phyloP scores from a whole-genome alignment of 2,888 invertebrate species.

The Cenopis cana region DNA sequence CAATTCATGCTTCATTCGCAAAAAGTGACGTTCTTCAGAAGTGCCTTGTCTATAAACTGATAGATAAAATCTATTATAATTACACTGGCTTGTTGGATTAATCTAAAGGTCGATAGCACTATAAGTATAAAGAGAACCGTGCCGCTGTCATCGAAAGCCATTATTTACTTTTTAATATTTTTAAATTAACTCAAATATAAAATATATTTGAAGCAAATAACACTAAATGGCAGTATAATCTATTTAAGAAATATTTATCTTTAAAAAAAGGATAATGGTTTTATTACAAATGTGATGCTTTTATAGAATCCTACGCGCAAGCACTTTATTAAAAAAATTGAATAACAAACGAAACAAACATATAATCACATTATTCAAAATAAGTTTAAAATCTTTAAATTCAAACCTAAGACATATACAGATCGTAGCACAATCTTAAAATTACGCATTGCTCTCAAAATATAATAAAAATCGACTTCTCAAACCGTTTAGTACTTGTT shows the following conservation, averaged over 20 bases:
- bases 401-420: background rate
- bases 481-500: no score
- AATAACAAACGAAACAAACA: background rate
- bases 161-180: background rate
- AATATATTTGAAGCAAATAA: background rate
- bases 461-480: no score
- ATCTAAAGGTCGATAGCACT: background rate
- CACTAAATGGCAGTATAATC: constrained; percentile 62
- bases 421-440: background rate
- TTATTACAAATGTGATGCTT: background rate
- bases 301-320: background rate
- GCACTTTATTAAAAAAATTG: background rate
- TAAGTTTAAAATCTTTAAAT: background rate
- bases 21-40: background rate
- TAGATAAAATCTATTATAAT: background rate
- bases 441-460: background rate
- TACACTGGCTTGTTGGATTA: background rate
- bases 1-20: background rate
- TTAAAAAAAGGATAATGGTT: no score
- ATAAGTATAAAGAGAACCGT: background rate
- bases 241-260: constrained; percentile 31
- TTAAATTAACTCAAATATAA: background rate
- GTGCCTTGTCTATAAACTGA: background rate
- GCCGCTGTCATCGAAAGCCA: constrained; percentile 1
- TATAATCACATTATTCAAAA: background rate